These are phyloP conservation scores for Mola mola DNA, from an alignment of 2,113 vertebrate genomes.

Conservation along the genomic window DNA sequence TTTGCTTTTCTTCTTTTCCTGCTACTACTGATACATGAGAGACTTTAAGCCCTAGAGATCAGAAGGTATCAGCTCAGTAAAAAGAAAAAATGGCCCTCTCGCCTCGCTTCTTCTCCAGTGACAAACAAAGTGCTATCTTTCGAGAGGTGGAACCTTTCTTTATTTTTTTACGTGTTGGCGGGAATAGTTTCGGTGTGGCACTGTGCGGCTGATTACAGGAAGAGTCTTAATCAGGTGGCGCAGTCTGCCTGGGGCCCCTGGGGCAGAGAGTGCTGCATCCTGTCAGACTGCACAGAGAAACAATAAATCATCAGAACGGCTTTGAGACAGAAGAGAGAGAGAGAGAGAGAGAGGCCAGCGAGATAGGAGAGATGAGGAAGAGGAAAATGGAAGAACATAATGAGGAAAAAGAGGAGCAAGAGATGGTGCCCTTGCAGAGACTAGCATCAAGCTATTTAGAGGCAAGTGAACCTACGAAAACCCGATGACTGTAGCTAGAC, in stretches of 20 bases:
- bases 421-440: conserved; percentile 73
- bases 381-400: conserved; percentile 33
- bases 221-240: conserved; percentile 92
- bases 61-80: conserved; percentile 63
- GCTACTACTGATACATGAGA: conserved; percentile 78
- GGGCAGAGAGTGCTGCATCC: conserved; percentile 90
- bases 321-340: conserved; percentile 66
- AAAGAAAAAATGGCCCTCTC: conserved; percentile 36
- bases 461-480: conserved; percentile 91
- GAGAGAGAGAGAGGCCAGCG: conserved; percentile 36
- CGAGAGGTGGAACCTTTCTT: conserved; percentile 72
- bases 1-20: conserved; percentile 73
- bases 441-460: conserved; percentile 81
- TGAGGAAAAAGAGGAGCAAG: conserved; percentile 76
- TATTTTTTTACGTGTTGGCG: conserved; percentile 69
- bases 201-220: conserved; percentile 89
- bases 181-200: conserved; percentile 69
- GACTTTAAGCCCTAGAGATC: conserved; percentile 74
- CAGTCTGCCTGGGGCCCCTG: conserved; percentile 86
- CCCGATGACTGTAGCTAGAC: conserved; percentile 79
- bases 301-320: conserved; percentile 93
- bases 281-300: conserved; percentile 91
- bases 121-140: conserved; percentile 77
- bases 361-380: conserved; percentile 64
- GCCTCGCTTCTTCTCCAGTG: conserved; percentile 42